A percentile compares a stretch with the other conserved stretches of the same genome.
phyloP scores from a whole-genome alignment of 64 coral and sea anemone genomes.

The Pachyseris speciosa region DNA sequence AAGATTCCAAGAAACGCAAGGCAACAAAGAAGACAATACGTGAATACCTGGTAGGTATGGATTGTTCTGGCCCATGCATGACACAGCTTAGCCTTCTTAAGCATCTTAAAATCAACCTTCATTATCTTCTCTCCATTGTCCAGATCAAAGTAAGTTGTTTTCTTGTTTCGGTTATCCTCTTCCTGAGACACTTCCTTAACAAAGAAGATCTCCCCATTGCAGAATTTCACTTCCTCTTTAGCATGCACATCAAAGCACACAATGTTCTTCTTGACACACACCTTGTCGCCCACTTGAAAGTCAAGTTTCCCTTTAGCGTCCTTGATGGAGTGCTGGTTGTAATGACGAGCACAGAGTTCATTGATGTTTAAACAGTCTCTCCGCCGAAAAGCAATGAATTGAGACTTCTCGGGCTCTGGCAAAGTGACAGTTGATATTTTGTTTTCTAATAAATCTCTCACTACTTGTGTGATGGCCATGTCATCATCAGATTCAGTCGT shows the following conservation, averaged over 20 bases:
- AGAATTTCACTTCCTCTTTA: slow-evolving; percentile 16
- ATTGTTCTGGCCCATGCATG: slow-evolving; percentile 68
- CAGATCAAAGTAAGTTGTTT: slow-evolving; percentile 41
- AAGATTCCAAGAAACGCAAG: background rate
- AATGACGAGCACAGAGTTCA: slow-evolving; percentile 35
- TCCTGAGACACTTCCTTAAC: slow-evolving; percentile 35
- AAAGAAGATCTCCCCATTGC: slow-evolving; percentile 75
- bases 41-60: slow-evolving; percentile 76
- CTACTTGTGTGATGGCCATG: background rate
- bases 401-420: slow-evolving; percentile 25
- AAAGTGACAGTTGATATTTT: background rate
- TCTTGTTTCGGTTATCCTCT: background rate
- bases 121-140: slow-evolving; percentile 58
- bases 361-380: slow-evolving; percentile 55
- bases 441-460: slow-evolving; percentile 15
- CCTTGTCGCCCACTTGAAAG: slow-evolving; percentile 62
- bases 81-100: slow-evolving; percentile 63
- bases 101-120: slow-evolving; percentile 38
- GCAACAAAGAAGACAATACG: too few relatives aligned
- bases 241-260: slow-evolving; percentile 16
- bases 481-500: background rate
- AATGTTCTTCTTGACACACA: slow-evolving; percentile 63
- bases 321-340: slow-evolving; percentile 49
- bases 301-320: slow-evolving; percentile 41
- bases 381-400: slow-evolving; percentile 62